A percentile compares a stretch with the other conserved stretches of the same genome.
phyloP scores from a whole-genome alignment of 2,113 vertebrate species.

The Gavia stellata region DNA sequence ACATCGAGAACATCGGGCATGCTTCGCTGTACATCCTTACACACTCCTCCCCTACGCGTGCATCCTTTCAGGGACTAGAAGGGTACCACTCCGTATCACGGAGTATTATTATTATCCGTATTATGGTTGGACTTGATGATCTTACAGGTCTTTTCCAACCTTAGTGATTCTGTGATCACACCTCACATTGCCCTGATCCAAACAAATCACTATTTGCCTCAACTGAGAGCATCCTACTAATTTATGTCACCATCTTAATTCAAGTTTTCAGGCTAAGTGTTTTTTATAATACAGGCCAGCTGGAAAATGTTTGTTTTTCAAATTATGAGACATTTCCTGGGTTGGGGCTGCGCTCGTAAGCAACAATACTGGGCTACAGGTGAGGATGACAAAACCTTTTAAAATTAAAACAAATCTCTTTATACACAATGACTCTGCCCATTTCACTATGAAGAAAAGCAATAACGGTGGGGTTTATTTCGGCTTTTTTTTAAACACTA shows the following conservation, averaged over 20 bases:
- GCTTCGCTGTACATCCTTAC: neutral
- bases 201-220: neutral
- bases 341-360: neutral
- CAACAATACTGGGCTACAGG: neutral
- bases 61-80: neutral
- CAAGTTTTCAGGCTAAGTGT: neutral
- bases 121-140: too few species aligned
- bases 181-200: neutral
- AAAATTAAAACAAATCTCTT: neutral
- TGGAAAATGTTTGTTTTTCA: neutral
- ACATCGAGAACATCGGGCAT: neutral
- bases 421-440: neutral
- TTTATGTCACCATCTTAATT: neutral
- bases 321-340: neutral
- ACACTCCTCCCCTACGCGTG: accelerated
- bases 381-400: neutral
- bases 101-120: too few species aligned
- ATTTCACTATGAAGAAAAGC: neutral
- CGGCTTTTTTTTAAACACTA: neutral
- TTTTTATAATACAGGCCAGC: neutral
- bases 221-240: neutral
- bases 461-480: neutral
- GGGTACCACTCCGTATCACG: neutral
- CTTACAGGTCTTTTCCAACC: too few species aligned
- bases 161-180: too few species aligned